Base-by-base conservation (phyloP, 2,797 vertebrate genomes). In the Urophycis tenuis region DNA sequence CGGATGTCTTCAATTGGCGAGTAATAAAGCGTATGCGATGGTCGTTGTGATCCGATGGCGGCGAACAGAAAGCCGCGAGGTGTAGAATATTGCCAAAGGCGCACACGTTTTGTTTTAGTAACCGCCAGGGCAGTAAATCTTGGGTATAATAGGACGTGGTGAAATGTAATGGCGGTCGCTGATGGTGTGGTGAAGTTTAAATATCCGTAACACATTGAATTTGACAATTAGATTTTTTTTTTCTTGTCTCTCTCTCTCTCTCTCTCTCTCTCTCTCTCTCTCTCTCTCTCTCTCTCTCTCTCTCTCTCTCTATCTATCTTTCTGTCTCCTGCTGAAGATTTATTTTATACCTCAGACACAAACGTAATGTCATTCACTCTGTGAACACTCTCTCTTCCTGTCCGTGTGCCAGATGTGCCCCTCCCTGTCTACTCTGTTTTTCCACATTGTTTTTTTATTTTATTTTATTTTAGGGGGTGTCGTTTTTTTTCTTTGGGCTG, bases 391-490 rank as follows among this genome's bases (percentile, higher is more conserved):
- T 41, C 53, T n/a, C 25, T 29, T 25, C 29, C n/a, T 12, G 25
- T 8, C 60, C 60, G 29, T 67, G n/a, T 67, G 60, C 60, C 60
- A 67, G 25, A 60, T 60, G 53, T 25, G 53, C n/a, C 53, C 53
- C 60, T 14, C 60, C 25, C n/a, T 2, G 10, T 67, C 60, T 10
- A 7, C 2, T 29, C 29, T 29, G 25, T 71, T 33, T 71, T 32
- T 71, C 67, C 67, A 70, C 29, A 32, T 32, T 30, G 3, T 70
- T 70, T 70, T 30, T 70, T 89, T 88, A 85, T 67, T 80, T 78
- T 79, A 64, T 29, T 87, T 74, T 85, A 80, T 83, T 86, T 91
- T 87, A 88, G 85, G n/a, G n/a, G n/a, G n/a, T n/a, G n/a, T n/a
- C n/a, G n/a, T n/a, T n/a, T n/a, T n/a, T n/a, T n/a, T n/a, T n/a